Conservation (phyloP, 2,113 vertebrate species). For the Chamaea fasciata region DNA sequence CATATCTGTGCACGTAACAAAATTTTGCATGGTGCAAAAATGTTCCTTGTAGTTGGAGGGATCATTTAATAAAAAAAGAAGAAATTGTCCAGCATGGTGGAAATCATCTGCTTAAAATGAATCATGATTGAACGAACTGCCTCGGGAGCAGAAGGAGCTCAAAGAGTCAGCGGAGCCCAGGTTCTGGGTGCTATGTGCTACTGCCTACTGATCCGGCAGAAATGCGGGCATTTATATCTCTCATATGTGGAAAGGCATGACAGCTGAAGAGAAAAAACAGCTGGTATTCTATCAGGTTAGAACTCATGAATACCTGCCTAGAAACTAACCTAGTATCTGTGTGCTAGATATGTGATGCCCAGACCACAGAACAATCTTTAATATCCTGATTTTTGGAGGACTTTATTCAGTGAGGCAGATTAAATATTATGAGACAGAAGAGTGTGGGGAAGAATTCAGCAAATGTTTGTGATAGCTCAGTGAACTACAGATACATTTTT, state of each 20-base stretch:
- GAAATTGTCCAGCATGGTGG: not conserved
- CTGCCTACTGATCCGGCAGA: not conserved
- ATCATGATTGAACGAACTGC: not conserved
- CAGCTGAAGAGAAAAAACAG: not conserved
- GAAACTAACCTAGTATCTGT: not conserved
- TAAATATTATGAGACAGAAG: not conserved
- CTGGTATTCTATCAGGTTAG: not conserved
- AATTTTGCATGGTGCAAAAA: not conserved
- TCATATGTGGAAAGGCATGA: not conserved
- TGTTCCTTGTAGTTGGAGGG: not conserved
- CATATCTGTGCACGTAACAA: not conserved
- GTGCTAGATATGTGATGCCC: not conserved
- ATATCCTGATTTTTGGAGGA: not conserved
- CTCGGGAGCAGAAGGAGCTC: not conserved
- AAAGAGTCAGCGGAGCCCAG: not conserved
- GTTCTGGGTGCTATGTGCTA: not conserved
- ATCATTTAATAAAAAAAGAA: not conserved
- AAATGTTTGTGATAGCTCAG: not conserved
- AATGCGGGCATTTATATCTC: not conserved
- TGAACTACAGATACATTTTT: not conserved
- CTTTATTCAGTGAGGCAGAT: not conserved
- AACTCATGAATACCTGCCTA: not conserved
- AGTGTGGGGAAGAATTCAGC: not conserved
- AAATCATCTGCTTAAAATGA: conserved; percentile 28
- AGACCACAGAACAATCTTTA: not conserved